A percentile compares a stretch with the other conserved stretches of the same genome.
Evolutionary conservation across 2,113 vertebrate genomes (phyloP).

Genomic region (Callipepla squamata): DNA sequence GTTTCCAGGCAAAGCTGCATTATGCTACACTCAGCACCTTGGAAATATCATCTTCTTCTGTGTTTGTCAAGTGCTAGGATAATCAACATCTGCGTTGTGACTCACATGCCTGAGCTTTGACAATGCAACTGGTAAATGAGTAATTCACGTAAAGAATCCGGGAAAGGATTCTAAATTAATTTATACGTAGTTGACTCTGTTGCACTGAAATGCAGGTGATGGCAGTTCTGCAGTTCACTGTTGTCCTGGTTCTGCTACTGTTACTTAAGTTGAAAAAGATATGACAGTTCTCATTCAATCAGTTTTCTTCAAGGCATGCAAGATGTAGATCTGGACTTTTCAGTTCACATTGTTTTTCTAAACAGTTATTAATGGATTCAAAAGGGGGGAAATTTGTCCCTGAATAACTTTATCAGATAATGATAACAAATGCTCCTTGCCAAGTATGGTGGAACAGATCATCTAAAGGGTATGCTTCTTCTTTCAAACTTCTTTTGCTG

Average conservation of each 20-base stretch:
- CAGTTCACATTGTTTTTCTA: neutral
- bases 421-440: neutral
- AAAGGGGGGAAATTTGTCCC: neutral
- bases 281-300: neutral
- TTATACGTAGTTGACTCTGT: neutral
- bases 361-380: neutral
- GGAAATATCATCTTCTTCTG: neutral
- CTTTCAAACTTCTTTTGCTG: neutral
- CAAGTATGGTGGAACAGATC: neutral
- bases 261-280: neutral
- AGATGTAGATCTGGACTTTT: neutral
- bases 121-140: neutral
- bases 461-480: neutral
- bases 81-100: neutral
- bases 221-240: neutral
- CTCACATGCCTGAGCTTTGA: neutral
- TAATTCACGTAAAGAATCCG: neutral
- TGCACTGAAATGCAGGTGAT: rapidly evolving
- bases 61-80: neutral
- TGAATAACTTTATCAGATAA: neutral
- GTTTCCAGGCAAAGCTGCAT: neutral
- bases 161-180: neutral
- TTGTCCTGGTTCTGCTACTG: neutral
- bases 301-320: neutral
- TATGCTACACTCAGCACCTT: neutral